These are phyloP conservation scores for Hirundichthys speculiger DNA, from an alignment of 2,113 vertebrate genomes.

Conservation along the genomic window DNA sequence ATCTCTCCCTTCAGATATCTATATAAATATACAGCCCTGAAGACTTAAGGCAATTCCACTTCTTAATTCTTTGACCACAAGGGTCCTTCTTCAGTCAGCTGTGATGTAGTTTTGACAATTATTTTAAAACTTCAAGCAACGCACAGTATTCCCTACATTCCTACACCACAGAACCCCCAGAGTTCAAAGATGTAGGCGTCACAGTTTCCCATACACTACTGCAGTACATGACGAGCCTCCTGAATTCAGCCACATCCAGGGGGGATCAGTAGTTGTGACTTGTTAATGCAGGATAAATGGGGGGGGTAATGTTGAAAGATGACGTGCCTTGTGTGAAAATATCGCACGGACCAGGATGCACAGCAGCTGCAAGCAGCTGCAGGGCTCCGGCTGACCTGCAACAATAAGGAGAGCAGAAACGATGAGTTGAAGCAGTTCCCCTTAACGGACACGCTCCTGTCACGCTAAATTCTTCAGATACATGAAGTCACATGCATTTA, in stretches of 20 bases:
- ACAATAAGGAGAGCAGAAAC: constrained; percentile 4
- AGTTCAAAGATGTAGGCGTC: no score
- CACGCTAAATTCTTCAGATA: neutral
- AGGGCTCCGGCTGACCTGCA: constrained; percentile 11
- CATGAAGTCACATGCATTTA: neutral
- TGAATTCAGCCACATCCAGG: neutral
- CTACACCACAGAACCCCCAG: neutral
- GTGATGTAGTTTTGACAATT: neutral
- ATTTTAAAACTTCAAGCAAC: neutral
- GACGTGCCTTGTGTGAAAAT: constrained; percentile 51
- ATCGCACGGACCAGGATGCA: constrained; percentile 6
- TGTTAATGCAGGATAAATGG: neutral
- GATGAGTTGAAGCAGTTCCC: no score
- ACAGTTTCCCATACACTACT: neutral
- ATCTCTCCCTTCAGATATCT: constrained; percentile 7
- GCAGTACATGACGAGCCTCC: neutral
- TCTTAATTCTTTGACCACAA: no score
- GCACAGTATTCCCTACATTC: neutral
- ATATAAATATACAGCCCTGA: no score
- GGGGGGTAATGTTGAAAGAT: neutral
- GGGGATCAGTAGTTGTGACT: neutral
- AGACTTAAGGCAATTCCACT: neutral
- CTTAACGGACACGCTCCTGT: no score
- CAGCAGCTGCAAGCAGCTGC: neutral
- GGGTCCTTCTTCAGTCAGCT: constrained; percentile 1